These are phyloP conservation scores for Orthosia gracilis DNA, from an alignment of 2,888 invertebrate species.

Conservation along the genomic window DNA sequence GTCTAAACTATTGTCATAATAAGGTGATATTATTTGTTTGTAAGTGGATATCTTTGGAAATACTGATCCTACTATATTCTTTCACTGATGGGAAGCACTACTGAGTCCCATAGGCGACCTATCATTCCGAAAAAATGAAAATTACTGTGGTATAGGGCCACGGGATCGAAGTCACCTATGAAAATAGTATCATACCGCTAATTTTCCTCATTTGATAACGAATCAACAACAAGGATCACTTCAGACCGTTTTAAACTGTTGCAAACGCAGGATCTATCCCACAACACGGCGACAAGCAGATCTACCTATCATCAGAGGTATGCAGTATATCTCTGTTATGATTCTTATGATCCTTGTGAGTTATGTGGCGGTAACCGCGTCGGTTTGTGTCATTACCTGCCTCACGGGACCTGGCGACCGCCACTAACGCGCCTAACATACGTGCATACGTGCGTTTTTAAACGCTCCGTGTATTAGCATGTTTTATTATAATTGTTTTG, in stretches of 20 bases:
- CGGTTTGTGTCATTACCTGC: slow-evolving; percentile 86
- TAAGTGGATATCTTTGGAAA: no score
- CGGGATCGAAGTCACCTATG: no score
- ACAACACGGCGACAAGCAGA: slow-evolving; percentile 39
- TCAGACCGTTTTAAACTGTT: slow-evolving; percentile 13
- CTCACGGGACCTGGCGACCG: slow-evolving; percentile 75
- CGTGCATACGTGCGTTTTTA: slow-evolving; percentile 69
- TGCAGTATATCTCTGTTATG: slow-evolving; percentile 77
- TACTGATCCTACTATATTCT: no score
- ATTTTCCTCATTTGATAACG: not conserved
- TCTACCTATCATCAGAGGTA: slow-evolving; percentile 65
- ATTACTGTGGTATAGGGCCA: no score
- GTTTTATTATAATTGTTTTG: slow-evolving; percentile 38
- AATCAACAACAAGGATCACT: no score
- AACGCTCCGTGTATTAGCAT: slow-evolving; percentile 57
- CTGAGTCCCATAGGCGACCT: no score
- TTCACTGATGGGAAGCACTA: no score
- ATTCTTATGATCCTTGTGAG: slow-evolving; percentile 79
- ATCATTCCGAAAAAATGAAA: no score
- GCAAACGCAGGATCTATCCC: slow-evolving; percentile 27
- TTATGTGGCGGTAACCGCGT: slow-evolving; percentile 76
- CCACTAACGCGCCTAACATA: slow-evolving; percentile 75
- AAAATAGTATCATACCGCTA: no score
- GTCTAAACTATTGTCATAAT: no score
- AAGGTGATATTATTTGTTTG: no score